Percentiles rank a stretch among this genome's conserved stretches.
Conservation (phyloP, 2,888 invertebrate genomes). For the Bombylius major region DNA sequence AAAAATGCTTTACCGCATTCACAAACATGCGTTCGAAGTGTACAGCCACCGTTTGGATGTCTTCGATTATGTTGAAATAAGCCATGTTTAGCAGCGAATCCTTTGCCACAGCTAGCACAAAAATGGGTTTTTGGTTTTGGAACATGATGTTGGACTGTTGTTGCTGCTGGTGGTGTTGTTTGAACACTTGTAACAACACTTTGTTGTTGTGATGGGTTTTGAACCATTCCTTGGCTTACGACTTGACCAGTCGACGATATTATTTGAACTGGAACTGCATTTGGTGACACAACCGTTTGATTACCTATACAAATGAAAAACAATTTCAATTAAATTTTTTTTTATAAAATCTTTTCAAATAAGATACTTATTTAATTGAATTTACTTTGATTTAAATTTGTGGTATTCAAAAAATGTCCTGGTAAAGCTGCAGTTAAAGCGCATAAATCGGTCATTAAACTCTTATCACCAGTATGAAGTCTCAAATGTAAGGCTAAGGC, state of each 20-base stretch:
- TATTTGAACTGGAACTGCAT: slow-evolving; percentile 37
- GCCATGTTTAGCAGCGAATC: slow-evolving; percentile 73
- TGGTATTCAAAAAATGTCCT: slow-evolving; percentile 44
- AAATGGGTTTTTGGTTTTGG: slow-evolving; percentile 61
- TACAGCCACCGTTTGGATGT: slow-evolving; percentile 69
- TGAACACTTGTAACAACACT: slow-evolving; percentile 25
- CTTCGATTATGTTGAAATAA: slow-evolving; percentile 65
- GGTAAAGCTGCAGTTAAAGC: slow-evolving; percentile 66
- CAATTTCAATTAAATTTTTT: slow-evolving; percentile 6
- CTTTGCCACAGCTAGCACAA: slow-evolving; percentile 68
- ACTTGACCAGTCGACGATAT: slow-evolving; percentile 38
- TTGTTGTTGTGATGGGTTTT: slow-evolving; percentile 33
- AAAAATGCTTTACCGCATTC: slow-evolving; percentile 77
- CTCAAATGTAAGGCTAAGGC: slow-evolving; percentile 67
- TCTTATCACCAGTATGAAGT: slow-evolving; percentile 67
- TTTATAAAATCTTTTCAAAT: background rate
- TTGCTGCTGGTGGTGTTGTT: background rate
- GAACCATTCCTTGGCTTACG: slow-evolving; percentile 35
- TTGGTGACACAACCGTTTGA: slow-evolving; percentile 33
- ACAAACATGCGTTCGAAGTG: slow-evolving; percentile 65
- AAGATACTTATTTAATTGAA: background rate
- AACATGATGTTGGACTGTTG: slow-evolving; percentile 1
- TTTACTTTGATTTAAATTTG: slow-evolving; percentile 31
- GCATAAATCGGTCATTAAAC: slow-evolving; percentile 67
- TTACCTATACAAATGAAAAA: slow-evolving; percentile 33